Conservation (phyloP, 2,113 vertebrate species). For the Climacteris rufus region DNA sequence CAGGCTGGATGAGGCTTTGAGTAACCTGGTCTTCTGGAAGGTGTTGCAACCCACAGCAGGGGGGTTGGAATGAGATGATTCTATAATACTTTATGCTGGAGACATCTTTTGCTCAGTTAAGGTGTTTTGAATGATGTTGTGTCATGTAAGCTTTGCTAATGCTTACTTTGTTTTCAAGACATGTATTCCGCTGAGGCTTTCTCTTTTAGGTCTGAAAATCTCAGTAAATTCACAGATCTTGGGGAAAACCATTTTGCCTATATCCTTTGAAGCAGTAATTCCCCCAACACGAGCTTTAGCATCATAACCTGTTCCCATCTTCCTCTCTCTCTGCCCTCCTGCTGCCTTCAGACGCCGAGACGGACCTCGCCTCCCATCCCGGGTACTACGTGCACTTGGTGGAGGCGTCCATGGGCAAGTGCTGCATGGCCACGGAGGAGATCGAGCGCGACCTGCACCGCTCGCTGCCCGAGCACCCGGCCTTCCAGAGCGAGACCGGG, state of each 20-base stretch:
- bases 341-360: slow-evolving; percentile 76
- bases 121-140: background rate
- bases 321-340: background rate
- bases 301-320: fast-evolving
- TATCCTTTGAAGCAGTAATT: background rate
- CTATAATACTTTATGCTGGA: background rate
- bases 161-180: background rate
- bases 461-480: slow-evolving; percentile 91
- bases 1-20: background rate
- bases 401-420: slow-evolving; percentile 85
- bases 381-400: slow-evolving; percentile 85
- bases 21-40: background rate
- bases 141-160: background rate
- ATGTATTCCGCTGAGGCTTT: background rate
- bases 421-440: slow-evolving; percentile 87
- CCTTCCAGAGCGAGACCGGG: slow-evolving; percentile 91
- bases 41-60: background rate
- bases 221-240: background rate
- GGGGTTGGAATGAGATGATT: background rate
- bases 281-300: background rate
- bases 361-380: slow-evolving; percentile 78
- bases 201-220: background rate
- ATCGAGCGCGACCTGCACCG: slow-evolving; percentile 95
- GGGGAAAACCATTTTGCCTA: background rate
- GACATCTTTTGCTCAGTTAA: background rate